Evolutionary conservation across 92 coral and sea anemone species (phyloP).

Genomic region (Palythoa grandis): DNA sequence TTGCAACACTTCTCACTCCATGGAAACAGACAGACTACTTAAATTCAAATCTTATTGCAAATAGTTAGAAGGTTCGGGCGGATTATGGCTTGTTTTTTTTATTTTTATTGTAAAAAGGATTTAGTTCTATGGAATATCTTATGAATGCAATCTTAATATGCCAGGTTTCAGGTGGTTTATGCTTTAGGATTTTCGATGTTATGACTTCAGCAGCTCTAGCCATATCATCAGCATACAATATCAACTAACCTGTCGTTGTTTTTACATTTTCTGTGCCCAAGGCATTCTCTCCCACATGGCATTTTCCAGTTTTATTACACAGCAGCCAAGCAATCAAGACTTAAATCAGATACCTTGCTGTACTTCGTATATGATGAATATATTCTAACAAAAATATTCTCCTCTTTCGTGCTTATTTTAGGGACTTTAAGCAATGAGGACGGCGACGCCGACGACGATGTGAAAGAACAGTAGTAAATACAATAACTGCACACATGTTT

Average conservation of each 20-base stretch:
- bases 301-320: neutral
- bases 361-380: neutral
- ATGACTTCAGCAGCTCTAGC: neutral
- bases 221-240: neutral
- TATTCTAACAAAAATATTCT: neutral
- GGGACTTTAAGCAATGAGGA: too few species aligned
- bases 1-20: neutral
- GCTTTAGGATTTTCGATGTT: neutral
- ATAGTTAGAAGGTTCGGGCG: neutral
- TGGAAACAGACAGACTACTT: neutral
- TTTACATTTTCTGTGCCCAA: neutral
- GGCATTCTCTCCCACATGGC: neutral
- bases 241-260: neutral
- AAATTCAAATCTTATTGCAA: neutral
- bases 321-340: neutral
- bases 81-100: neutral
- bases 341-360: neutral
- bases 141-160: neutral
- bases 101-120: conserved; percentile 5
- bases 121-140: neutral
- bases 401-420: neutral
- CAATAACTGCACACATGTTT: too few species aligned
- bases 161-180: neutral
- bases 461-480: too few species aligned
- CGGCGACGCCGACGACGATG: too few species aligned